Evolutionary conservation across 2,888 invertebrate genomes (phyloP), one percentile per base, ranked within the genome.

Genomic region (Trachelus stipa): DNA sequence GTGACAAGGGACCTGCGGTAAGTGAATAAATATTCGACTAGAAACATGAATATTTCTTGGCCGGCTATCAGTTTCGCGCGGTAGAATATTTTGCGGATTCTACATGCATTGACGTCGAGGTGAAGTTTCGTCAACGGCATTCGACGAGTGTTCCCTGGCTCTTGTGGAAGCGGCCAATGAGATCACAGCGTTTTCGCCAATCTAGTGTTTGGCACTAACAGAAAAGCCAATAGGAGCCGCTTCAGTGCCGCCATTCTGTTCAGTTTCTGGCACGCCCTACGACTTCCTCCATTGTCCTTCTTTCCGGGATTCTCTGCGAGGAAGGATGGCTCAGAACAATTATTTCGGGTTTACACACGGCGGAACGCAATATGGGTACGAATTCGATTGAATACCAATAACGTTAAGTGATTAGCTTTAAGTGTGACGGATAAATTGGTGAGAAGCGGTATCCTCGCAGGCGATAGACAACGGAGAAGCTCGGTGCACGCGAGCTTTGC

Each of bases 271-370:
- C 90, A 90, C 90, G 89, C 90, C 90, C 90, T 87, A 84, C 89
- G 83, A 88, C 88, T 88, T 89, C 90, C 87, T 87, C 86, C 88
- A 88, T 90, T 89, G 87, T 90, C 87, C 87, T 90, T 90, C 90
- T 90, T 90, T 90, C 89, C 90, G 89, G 89, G 90, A 89, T 88
- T 85, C 88, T 88, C 88, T 88, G 86, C 88, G 88, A 88, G 88
- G 89, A 89, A 90, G 89, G 90, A 95, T 96, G 96, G 96, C 96
- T 93, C 95, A 97, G 92, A 97, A 97, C 94, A 98, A 98, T 94
- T 98, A 97, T 94, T 97, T 97, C 92, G 97, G 97, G 91, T 98
- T 98, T 94, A 96, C 97, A 90, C 97, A 97, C 92, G 96, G 97
- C 91, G 97, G 97, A 92, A 97, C 97, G 90, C 97, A 97, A 94